phyloP scores from a whole-genome alignment of 2,797 vertebrate genomes.

The Poecilia picta region DNA sequence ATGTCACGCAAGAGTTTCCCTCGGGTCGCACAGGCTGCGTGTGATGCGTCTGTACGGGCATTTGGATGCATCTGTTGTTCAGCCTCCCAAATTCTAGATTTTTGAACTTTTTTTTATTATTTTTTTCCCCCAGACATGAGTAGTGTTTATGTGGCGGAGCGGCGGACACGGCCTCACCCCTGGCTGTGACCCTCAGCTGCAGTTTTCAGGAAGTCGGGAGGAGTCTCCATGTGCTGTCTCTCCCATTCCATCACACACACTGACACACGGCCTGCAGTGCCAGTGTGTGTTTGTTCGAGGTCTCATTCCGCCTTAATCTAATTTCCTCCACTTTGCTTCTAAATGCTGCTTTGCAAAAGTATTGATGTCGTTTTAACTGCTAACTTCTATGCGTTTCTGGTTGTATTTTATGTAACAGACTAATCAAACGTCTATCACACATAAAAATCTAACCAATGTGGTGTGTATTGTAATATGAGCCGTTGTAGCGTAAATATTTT shows the following conservation, averaged over 20 bases:
- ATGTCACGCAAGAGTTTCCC: slow-evolving; percentile 64
- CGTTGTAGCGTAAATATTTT: background rate
- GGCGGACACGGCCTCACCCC: slow-evolving; percentile 45
- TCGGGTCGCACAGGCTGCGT: slow-evolving; percentile 32
- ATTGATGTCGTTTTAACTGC: background rate
- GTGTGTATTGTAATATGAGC: background rate
- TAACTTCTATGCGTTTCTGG: background rate
- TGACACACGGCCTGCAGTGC: slow-evolving; percentile 54
- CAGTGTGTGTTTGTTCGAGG: slow-evolving; percentile 33
- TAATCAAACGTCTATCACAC: background rate
- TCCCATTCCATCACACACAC: slow-evolving; percentile 70
- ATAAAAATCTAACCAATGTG: background rate
- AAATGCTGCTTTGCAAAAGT: slow-evolving; percentile 1
- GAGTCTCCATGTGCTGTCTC: slow-evolving; percentile 63
- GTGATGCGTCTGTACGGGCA: slow-evolving; percentile 12
- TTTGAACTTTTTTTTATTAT: slow-evolving; percentile 27
- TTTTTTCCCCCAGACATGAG: slow-evolving; percentile 45
- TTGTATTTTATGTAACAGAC: background rate
- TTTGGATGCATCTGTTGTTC: slow-evolving; percentile 47
- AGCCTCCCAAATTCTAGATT: slow-evolving; percentile 39
- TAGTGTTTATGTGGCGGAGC: slow-evolving; percentile 18
- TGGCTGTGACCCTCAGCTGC: slow-evolving; percentile 68
- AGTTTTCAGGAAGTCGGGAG: slow-evolving; percentile 69
- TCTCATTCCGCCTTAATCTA: slow-evolving; percentile 53
- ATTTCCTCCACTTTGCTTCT: slow-evolving; percentile 50